Evolutionary conservation across 1,140 invertebrate genomes (phyloP).

Genomic region (Eufriesea mexicana): DNA sequence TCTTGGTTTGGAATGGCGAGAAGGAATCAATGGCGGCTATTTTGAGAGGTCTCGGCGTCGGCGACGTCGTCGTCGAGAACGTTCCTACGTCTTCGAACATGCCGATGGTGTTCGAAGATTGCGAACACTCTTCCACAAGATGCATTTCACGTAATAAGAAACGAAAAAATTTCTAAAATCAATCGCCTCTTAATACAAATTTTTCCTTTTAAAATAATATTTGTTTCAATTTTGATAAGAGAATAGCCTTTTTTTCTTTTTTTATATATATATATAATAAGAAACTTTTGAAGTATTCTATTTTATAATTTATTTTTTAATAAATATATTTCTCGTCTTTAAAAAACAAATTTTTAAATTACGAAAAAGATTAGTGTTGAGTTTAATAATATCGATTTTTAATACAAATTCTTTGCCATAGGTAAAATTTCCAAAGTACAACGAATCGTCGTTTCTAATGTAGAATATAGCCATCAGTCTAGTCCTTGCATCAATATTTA

Average conservation of each 20-base stretch:
- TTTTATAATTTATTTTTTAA: not conserved
- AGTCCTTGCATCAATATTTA: conserved; percentile 15
- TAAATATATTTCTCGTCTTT: not conserved
- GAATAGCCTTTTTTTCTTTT: not conserved
- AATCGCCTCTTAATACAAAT: not conserved
- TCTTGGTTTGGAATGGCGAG: conserved; percentile 48
- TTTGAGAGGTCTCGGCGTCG: conserved; percentile 43
- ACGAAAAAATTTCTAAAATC: not conserved
- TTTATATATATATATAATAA: not conserved
- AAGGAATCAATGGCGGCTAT: conserved; percentile 58
- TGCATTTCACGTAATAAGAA: not conserved
- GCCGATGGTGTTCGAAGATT: conserved; percentile 7
- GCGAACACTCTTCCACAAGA: not conserved
- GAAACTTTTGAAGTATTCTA: not conserved
- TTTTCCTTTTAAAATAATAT: not conserved
- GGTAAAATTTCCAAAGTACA: not conserved
- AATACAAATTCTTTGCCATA: not conserved
- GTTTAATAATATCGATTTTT: not conserved
- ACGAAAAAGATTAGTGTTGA: no score
- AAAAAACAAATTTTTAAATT: not conserved
- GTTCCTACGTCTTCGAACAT: conserved; percentile 34
- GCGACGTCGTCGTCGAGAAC: conserved; percentile 44
- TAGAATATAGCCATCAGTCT: not conserved
- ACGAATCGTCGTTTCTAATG: not conserved
- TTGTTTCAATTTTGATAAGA: not conserved